Evolutionary conservation across 1,140 invertebrate genomes (phyloP).

Genomic region (Arctopsyche grandis): DNA sequence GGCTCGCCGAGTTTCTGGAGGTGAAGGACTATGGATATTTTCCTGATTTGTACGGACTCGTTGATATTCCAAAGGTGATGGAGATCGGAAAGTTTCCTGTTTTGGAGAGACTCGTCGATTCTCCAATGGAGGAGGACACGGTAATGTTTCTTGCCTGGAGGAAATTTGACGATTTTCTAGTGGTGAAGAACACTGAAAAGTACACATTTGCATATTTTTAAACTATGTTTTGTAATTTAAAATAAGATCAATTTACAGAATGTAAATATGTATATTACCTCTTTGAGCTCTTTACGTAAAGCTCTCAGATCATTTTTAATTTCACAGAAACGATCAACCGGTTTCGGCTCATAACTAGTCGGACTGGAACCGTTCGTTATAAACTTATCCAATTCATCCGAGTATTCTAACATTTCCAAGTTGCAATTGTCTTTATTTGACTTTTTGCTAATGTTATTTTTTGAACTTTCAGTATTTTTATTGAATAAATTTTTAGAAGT

Average conservation of each 20-base stretch:
- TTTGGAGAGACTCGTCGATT: neutral
- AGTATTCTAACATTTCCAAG: slow-evolving; percentile 6
- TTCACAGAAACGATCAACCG: slow-evolving; percentile 49
- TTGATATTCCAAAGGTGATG: neutral
- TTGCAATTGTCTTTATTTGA: neutral
- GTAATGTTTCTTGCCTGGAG: neutral
- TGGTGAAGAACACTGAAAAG: slow-evolving; percentile 46
- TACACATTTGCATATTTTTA: neutral
- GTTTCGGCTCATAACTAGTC: neutral
- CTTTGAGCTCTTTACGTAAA: slow-evolving; percentile 49
- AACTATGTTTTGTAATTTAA: too few species aligned
- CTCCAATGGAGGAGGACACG: neutral
- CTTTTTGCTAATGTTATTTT: neutral
- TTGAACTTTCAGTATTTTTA: slow-evolving; percentile 2
- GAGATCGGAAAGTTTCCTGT: neutral
- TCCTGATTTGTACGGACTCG: neutral
- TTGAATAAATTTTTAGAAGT: neutral
- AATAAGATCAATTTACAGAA: neutral
- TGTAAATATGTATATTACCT: slow-evolving; percentile 42
- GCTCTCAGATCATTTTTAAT: slow-evolving; percentile 50
- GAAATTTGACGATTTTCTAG: slow-evolving; percentile 19
- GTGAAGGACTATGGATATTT: slow-evolving; percentile 41
- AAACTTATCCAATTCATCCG: neutral
- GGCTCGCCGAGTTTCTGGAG: slow-evolving; percentile 17
- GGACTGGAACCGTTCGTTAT: neutral